Base-by-base conservation (phyloP, 2,797 vertebrate species). In the Sebastes steindachneri region DNA sequence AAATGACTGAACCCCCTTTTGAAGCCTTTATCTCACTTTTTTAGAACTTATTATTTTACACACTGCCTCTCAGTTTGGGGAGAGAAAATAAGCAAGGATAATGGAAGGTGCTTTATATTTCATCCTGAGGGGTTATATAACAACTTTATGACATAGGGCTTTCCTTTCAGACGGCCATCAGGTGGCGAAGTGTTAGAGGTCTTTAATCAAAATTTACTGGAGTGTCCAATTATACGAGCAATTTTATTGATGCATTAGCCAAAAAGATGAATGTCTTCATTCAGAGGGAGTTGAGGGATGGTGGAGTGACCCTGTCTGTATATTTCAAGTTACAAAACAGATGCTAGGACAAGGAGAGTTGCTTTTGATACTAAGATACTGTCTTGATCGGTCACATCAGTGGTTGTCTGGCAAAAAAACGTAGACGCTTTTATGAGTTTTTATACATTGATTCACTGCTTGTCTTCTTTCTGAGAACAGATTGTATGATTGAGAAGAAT, bases 151-250 rank as follows among this genome's bases (percentile, higher is more conserved):
- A 92, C 85, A 76, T 0, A 28, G 66, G 84, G 77, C 86, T 87
- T 89, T 88, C 73, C 81, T 82, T 80, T 82, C 86, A 83, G 78
- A 88, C 57, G 55, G 82, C 77, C 86, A 85, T 90, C 88, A 84
- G 88, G 82, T 73, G 21, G 75, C 62, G 14, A 79, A 86, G 88
- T 82, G 84, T 78, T 80, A 9, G 55, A 84, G 82, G 75, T 74
- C 87, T 85, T 93, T 88, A 86, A 91, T 93, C 86, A 90, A 83
- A 90, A 92, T 92, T 88, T 92, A 89, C 89, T 85, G 75, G 70
- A 88, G 82, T 86, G 88, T 91, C 91, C 79, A 76, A 75, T 88
- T 92, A 92, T 89, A 94, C 59, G 88, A 91, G 85, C 86, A 35
- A 3, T 89, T 92, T 91, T 86, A 92, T 72, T 63, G 87, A 75